A percentile compares a stretch with the other conserved stretches of the same genome.
These are phyloP conservation scores for Dolichoris vasculosae DNA, from an alignment of 1,140 invertebrate species.

Conservation along the genomic window DNA sequence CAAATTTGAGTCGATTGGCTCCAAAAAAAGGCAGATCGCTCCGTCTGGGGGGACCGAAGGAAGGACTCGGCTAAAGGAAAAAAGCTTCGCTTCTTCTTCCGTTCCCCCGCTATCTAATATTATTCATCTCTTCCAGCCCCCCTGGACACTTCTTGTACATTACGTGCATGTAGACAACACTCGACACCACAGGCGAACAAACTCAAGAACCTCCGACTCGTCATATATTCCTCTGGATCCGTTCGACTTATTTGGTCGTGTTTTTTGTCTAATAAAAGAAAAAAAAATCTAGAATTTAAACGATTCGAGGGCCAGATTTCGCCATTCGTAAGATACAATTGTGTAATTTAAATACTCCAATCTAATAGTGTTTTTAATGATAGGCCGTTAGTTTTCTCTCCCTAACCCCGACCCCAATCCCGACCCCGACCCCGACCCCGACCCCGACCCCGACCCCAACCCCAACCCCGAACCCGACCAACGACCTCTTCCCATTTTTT, in stretches of 20 bases:
- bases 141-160: conserved; percentile 48
- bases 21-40: conserved; percentile 45
- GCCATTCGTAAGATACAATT: conserved; percentile 17
- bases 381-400: conserved; percentile 31
- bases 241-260: conserved; percentile 32
- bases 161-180: conserved; percentile 41
- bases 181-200: conserved; percentile 25
- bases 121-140: conserved; percentile 46
- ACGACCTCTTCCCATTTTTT: too few species aligned
- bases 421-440: too few species aligned
- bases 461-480: too few species aligned
- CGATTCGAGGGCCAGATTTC: background rate
- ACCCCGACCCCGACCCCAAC: too few species aligned
- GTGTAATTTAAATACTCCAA: conserved; percentile 50
- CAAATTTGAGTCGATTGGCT: conserved; percentile 43
- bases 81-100: conserved; percentile 41
- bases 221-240: conserved; percentile 32
- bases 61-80: conserved; percentile 34
- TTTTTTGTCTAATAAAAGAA: conserved; percentile 19
- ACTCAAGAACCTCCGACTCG: conserved; percentile 17
- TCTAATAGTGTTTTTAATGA: conserved; percentile 47
- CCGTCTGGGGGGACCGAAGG: conserved; percentile 33
- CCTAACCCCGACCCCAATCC: too few species aligned
- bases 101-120: conserved; percentile 41
- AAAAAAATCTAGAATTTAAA: conserved; percentile 20